Percentiles rank a stretch among this genome's conserved stretches.
phyloP scores from a whole-genome alignment of 2,797 vertebrate genomes.

The Diplodus sargus region DNA sequence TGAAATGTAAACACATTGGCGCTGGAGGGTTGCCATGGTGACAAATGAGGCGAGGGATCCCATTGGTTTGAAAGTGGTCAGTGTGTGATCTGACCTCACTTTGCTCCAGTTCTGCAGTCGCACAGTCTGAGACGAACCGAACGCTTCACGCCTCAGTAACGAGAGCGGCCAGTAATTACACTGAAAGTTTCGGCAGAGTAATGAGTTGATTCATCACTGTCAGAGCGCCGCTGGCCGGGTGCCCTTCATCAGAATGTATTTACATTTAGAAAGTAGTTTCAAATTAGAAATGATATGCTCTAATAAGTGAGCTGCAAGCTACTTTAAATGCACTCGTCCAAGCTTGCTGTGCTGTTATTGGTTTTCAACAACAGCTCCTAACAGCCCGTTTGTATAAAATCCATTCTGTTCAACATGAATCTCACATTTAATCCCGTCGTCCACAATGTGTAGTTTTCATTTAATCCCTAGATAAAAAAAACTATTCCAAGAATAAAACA shows the following conservation, averaged over 20 bases:
- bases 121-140: conserved; percentile 37
- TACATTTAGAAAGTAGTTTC: conserved; percentile 1
- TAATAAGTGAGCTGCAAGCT: background rate
- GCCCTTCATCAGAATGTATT: conserved; percentile 30
- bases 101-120: background rate
- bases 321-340: background rate
- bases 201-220: conserved; percentile 58
- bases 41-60: conserved; percentile 20
- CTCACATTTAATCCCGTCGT: background rate
- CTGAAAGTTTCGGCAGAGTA: conserved; percentile 37
- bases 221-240: background rate
- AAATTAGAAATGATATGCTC: conserved; percentile 32
- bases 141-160: conserved; percentile 34
- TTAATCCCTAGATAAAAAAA: background rate
- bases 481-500: background rate
- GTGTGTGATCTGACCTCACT: conserved; percentile 6
- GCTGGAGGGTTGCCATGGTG: conserved; percentile 30
- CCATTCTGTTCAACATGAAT: background rate
- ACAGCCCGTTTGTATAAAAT: background rate
- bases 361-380: background rate
- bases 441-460: background rate
- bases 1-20: background rate
- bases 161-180: conserved; percentile 47
- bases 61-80: conserved; percentile 19
- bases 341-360: background rate